Evolutionary conservation across 2,888 invertebrate species (phyloP).

Genomic region (Sarcophaga subvicina): DNA sequence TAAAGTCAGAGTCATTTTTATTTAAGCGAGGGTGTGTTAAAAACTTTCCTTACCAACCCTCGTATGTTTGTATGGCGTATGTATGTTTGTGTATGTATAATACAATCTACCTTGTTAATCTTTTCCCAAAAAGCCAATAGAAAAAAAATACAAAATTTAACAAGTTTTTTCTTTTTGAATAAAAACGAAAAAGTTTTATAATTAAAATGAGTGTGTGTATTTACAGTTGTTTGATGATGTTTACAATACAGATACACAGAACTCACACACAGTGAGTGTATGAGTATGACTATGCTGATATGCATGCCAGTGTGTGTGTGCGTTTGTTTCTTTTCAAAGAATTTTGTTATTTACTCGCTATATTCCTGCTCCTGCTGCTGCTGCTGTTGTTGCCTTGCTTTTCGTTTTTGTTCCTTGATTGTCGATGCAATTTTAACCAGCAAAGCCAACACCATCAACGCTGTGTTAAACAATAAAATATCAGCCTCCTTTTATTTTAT

Average conservation of each 20-base stretch:
- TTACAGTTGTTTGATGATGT: conserved; percentile 48
- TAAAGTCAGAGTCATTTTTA: background rate
- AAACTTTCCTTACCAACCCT: no score
- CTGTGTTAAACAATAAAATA: background rate
- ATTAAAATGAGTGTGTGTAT: conserved; percentile 71
- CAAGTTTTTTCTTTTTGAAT: background rate
- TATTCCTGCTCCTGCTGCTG: no score
- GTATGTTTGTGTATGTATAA: no score
- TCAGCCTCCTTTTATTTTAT: background rate
- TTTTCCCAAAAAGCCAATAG: conserved; percentile 28
- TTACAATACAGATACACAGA: background rate
- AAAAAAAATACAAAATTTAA: conserved; percentile 42
- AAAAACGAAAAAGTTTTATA: conserved; percentile 68
- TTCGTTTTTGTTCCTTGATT: conserved; percentile 24
- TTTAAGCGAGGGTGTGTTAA: background rate
- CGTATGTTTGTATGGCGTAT: no score
- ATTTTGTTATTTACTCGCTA: background rate
- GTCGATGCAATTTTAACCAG: conserved; percentile 39
- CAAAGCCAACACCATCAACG: background rate
- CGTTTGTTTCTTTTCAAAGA: background rate
- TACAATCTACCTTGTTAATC: background rate
- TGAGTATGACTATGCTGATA: background rate
- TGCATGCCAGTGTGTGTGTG: background rate
- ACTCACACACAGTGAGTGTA: background rate
- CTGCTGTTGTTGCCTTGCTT: conserved; percentile 12